A percentile compares a stretch with the other conserved stretches of the same genome.
These are phyloP conservation scores for Cetonia aurata DNA, from an alignment of 2,888 invertebrate genomes.

Conservation along the genomic window DNA sequence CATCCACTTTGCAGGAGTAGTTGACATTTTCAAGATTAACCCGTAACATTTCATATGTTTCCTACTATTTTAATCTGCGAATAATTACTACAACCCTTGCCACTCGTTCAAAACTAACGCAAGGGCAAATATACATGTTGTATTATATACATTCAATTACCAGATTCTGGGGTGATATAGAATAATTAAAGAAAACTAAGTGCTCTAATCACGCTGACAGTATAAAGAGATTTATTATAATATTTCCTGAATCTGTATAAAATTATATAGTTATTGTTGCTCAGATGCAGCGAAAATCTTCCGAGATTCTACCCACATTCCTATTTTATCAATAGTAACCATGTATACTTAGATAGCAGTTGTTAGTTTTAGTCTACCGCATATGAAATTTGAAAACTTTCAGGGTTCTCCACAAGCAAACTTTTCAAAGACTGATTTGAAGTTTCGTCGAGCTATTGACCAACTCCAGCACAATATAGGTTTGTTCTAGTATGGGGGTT, in stretches of 20 bases:
- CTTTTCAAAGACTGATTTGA: constrained; percentile 43
- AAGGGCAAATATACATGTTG: no score
- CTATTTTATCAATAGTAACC: constrained; percentile 20
- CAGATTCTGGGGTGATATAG: no score
- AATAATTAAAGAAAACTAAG: no score
- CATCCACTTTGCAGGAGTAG: not conserved
- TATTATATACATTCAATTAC: no score
- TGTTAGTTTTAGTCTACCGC: constrained; percentile 19
- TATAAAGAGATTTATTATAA: not conserved
- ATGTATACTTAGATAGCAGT: constrained; percentile 27
- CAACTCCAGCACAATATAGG: constrained; percentile 33
- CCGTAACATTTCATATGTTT: not conserved
- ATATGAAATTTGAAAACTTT: constrained; percentile 42
- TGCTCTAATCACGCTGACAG: not conserved
- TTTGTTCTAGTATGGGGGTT: constrained; percentile 30
- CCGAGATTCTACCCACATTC: constrained; percentile 4
- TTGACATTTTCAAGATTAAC: constrained; percentile 6
- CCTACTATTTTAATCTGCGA: no score
- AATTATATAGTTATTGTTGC: no score
- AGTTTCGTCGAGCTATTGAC: constrained; percentile 32
- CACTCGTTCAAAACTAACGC: no score
- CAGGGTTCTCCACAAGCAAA: constrained; percentile 18
- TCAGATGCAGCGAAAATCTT: no score
- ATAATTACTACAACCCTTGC: no score
- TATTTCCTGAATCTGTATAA: not conserved